A percentile compares a stretch with the other conserved stretches of the same genome.
phyloP scores from a whole-genome alignment of 2,888 invertebrate genomes.

The Watsonalla binaria region DNA sequence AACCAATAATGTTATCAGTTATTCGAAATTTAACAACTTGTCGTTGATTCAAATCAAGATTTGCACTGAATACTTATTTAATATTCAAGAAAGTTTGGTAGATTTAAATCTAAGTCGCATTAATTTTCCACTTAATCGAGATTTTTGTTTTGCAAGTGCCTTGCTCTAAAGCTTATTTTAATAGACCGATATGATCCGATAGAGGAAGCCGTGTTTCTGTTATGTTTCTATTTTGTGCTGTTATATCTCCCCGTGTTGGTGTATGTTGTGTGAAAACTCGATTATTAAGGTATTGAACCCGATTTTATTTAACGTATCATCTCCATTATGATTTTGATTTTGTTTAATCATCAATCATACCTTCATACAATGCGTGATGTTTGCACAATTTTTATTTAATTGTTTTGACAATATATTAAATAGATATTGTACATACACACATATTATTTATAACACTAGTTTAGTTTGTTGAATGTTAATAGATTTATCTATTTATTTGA shows the following conservation, averaged over 20 bases:
- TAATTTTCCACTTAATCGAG: no score
- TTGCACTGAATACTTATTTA: no score
- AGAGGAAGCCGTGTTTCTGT: background rate
- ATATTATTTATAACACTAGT: constrained; percentile 44
- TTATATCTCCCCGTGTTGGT: background rate
- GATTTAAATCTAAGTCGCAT: no score
- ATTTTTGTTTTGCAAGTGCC: no score
- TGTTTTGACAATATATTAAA: constrained; percentile 14
- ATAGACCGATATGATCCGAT: no score
- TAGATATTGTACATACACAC: background rate
- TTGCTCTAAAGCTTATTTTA: no score
- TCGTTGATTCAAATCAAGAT: no score
- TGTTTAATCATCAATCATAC: constrained; percentile 16
- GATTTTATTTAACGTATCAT: constrained; percentile 7
- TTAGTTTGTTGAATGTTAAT: constrained; percentile 71
- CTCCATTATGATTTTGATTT: constrained; percentile 15
- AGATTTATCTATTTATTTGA: constrained; percentile 66
- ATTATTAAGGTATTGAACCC: constrained; percentile 9
- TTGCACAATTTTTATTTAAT: constrained; percentile 12
- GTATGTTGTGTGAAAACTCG: constrained; percentile 2
- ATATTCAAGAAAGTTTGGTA: no score
- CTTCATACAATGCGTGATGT: background rate
- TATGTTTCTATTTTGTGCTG: background rate
- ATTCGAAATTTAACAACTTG: no score
- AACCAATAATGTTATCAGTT: no score